Evolutionary conservation across 2,113 vertebrate species (phyloP).

Genomic region (Hippocampus barbouri): DNA sequence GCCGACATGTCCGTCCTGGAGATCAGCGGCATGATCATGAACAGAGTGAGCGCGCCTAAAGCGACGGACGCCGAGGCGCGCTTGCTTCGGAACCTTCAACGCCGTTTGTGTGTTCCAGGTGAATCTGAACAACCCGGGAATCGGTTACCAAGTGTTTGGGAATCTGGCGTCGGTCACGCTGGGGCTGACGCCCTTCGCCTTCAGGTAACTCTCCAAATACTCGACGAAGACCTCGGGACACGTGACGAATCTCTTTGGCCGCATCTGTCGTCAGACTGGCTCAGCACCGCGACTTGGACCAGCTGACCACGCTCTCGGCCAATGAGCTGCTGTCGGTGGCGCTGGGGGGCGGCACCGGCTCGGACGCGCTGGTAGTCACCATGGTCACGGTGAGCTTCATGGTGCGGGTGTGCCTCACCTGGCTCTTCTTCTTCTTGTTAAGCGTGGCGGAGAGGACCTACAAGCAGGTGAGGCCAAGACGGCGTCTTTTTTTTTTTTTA

Average conservation of each 20-base stretch:
- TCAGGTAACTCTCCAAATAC: slow-evolving; percentile 43
- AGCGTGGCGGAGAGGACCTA: slow-evolving; percentile 97
- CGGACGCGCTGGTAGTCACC: slow-evolving; percentile 78
- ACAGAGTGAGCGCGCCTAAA: slow-evolving; percentile 77
- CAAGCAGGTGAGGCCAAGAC: slow-evolving; percentile 81
- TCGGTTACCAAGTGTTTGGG: slow-evolving; percentile 96
- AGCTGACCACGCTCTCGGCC: slow-evolving; percentile 81
- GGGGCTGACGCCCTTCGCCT: slow-evolving; percentile 87
- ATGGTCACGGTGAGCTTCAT: slow-evolving; percentile 91
- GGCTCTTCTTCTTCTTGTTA: slow-evolving; percentile 99
- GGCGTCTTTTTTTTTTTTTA: background rate
- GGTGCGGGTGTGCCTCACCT: slow-evolving; percentile 90
- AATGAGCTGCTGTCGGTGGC: slow-evolving; percentile 82
- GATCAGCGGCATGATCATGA: slow-evolving; percentile 99
- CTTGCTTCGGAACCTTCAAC: background rate
- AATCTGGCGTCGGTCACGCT: slow-evolving; percentile 85
- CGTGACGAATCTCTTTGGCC: too few relatives aligned
- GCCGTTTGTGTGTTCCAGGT: slow-evolving; percentile 70
- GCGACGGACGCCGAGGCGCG: background rate
- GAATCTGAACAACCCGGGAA: slow-evolving; percentile 89
- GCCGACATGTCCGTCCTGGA: slow-evolving; percentile 99
- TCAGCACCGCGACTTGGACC: slow-evolving; percentile 87
- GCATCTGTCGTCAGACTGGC: slow-evolving; percentile 75
- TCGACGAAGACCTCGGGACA: too few relatives aligned
- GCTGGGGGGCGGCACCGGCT: slow-evolving; percentile 81